Conservation (phyloP, 2,113 vertebrate genomes). For the Nannospalax galili region DNA sequence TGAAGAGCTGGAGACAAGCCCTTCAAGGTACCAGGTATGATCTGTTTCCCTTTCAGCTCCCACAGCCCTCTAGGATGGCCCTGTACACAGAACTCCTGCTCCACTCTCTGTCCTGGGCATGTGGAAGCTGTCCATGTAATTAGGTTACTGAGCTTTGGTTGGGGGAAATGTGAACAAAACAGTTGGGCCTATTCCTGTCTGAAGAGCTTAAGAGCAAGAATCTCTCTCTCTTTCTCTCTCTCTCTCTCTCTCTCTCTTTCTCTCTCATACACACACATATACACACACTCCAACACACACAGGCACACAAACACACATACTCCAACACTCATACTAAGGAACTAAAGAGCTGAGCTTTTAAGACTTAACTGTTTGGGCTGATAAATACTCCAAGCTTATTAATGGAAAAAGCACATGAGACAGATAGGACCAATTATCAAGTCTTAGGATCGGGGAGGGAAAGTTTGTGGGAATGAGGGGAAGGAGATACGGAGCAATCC, state of each 20-base stretch:
- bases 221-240: neutral
- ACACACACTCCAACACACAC: neutral
- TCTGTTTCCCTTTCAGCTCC: neutral
- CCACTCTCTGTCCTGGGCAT: fast-evolving
- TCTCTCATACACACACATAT: neutral
- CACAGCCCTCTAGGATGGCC: fast-evolving
- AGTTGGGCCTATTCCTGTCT: fast-evolving
- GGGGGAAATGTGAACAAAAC: neutral
- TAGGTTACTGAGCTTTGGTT: neutral
- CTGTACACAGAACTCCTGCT: fast-evolving
- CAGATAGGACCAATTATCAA: too few species aligned
- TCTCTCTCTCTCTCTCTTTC: neutral
- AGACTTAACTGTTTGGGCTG: too few species aligned
- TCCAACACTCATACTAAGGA: neutral
- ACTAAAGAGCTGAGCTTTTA: neutral
- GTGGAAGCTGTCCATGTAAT: neutral
- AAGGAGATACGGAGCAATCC: neutral
- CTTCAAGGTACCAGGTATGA: neutral
- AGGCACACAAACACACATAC: neutral
- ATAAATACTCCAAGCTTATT: too few species aligned
- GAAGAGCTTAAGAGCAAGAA: neutral
- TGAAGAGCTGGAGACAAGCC: fast-evolving
- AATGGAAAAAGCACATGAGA: neutral
- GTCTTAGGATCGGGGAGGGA: too few species aligned
- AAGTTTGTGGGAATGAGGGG: neutral